A percentile compares a stretch with the other conserved stretches of the same genome.
Conservation (phyloP, 2,797 vertebrate genomes). For the Cossypha heuglini region DNA sequence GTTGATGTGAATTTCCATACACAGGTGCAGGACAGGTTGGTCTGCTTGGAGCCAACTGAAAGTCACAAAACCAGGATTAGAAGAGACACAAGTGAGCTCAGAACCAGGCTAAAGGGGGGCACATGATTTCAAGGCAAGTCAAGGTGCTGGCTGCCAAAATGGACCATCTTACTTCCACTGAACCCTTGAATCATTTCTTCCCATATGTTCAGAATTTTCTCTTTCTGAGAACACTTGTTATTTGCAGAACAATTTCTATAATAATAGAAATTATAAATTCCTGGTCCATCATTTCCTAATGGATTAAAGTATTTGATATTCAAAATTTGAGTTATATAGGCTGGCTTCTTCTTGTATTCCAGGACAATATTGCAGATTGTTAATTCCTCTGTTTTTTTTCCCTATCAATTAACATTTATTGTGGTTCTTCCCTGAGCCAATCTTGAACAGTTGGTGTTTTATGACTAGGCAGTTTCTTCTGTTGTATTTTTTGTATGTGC, state of each 20-base stretch:
- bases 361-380: background rate
- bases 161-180: background rate
- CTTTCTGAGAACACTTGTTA: background rate
- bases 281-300: background rate
- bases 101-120: background rate
- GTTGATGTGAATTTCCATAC: background rate
- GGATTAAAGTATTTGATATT: background rate
- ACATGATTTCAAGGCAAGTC: background rate
- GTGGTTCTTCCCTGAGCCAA: background rate
- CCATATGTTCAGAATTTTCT: background rate
- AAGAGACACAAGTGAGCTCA: accelerated
- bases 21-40: background rate
- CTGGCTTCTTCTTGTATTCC: background rate
- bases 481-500: background rate
- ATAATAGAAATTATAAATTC: background rate
- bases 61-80: background rate
- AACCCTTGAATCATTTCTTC: background rate
- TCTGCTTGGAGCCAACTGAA: background rate
- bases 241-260: background rate
- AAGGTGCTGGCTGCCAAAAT: background rate
- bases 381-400: background rate
- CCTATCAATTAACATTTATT: constrained; percentile 10
- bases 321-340: background rate
- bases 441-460: constrained; percentile 43
- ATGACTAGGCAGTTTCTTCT: constrained; percentile 16